Conservation (phyloP, 2,888 invertebrate species). For the Thecophora atra region DNA sequence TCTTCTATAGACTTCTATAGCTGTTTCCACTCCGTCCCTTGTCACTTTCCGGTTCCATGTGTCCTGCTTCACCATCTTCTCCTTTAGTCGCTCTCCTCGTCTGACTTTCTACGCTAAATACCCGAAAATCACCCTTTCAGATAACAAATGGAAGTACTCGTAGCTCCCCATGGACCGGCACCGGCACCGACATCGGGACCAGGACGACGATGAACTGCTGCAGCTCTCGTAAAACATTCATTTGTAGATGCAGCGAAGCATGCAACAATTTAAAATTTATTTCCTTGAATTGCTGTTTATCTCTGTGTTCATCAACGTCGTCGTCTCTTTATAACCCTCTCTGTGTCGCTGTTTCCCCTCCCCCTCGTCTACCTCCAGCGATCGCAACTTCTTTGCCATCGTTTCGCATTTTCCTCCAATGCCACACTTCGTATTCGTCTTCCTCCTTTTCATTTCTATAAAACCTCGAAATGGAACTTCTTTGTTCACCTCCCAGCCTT, state of each 20-base stretch:
- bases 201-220: no score
- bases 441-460: background rate
- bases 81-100: no score
- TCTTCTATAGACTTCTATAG: background rate
- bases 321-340: background rate
- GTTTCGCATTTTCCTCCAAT: background rate
- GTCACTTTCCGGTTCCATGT: no score
- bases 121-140: no score
- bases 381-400: no score
- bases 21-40: background rate
- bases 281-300: background rate
- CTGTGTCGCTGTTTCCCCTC: background rate
- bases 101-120: no score
- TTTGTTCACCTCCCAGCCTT: background rate
- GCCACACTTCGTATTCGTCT: background rate
- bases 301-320: background rate
- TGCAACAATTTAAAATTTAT: slow-evolving; percentile 9
- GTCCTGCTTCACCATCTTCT: no score
- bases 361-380: background rate
- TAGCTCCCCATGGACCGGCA: no score
- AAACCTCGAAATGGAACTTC: no score
- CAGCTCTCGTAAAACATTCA: background rate
- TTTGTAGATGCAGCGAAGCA: slow-evolving; percentile 3
- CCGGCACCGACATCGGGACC: no score
- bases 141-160: no score